Base-by-base conservation (phyloP, 2,888 invertebrate species). In the Sinelater perroti region DNA sequence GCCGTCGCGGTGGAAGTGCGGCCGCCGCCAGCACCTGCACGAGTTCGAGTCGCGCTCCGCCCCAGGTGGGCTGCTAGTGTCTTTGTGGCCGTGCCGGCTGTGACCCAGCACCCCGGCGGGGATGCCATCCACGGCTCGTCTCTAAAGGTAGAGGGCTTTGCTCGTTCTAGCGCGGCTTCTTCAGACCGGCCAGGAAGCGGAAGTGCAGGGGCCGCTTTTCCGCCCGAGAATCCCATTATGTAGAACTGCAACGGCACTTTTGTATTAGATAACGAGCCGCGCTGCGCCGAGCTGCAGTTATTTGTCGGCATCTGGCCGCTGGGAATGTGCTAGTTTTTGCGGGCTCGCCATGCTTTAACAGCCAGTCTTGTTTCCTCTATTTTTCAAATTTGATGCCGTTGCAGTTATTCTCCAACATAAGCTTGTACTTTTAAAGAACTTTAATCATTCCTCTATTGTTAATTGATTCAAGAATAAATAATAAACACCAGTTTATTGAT, bases 221-320 rank as follows among this genome's bases (percentile, higher is more conserved):
- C 50, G 56, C 33, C 31, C n/a, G 13, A 26, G 44, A 56, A 56
- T 46, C 50, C 51, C 56, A 56, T 56, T 56, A 56, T 46, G 16
- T 31, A 36, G 44, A 56, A 45, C 46, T 56, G 51, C 45, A 56
- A 17, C 28, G 45, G 40, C 35, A 42, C 49, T 44, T 49, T 56
- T 56, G 49, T 49, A 44, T 51, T 45, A 51, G 26, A 28, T 56
- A 51, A 51, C 56, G 51, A 51, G 31, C 30, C 45, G 18, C 31
- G 38, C 51, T n/a, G 51, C 38, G 51, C 38, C 36, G 28, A 36
- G 51, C 36, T 56, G 51, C 40, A 51, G 51, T 56, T 56, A 56
- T 56, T 36, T 56, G 50, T 51, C 42, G 42, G 28, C 33, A 53
- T 53, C 30, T 53, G 26, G 35, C 53, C 46, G 44, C 17, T 33